A percentile compares a stretch with the other conserved stretches of the same genome.
These are phyloP conservation scores for Dinoponera quadriceps DNA, from an alignment of 1,140 invertebrate species.

Conservation along the genomic window DNA sequence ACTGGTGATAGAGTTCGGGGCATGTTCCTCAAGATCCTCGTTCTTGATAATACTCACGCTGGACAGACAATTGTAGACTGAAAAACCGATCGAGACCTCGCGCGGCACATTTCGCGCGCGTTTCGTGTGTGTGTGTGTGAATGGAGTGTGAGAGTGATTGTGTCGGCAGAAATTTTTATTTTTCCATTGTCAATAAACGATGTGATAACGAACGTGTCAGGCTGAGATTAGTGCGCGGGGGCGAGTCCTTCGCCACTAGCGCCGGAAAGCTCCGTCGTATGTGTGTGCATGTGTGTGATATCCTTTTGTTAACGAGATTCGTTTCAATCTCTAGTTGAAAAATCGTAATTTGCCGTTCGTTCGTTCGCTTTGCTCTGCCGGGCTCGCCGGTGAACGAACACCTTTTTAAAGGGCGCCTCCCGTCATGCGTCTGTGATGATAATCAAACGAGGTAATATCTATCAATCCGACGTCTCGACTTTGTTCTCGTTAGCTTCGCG, in stretches of 20 bases:
- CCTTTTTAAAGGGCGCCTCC: background rate
- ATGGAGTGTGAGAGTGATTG: background rate
- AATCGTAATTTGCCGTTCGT: slow-evolving; percentile 10
- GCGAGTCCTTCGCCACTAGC: background rate
- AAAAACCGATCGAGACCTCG: slow-evolving; percentile 10
- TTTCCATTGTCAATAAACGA: slow-evolving; percentile 31
- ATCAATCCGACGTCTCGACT: background rate
- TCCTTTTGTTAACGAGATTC: slow-evolving; percentile 23
- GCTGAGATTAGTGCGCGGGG: background rate
- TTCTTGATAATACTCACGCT: background rate
- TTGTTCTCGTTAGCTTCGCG: background rate
- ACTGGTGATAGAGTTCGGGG: background rate
- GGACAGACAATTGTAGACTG: slow-evolving; percentile 19
- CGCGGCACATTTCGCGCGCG: background rate
- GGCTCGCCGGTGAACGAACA: background rate
- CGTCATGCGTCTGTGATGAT: background rate
- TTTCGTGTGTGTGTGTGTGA: no score
- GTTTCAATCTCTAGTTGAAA: slow-evolving; percentile 36
- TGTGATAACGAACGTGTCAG: slow-evolving; percentile 46
- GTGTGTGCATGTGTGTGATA: background rate
- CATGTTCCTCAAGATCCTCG: background rate
- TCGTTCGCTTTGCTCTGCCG: background rate
- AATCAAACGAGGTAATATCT: background rate
- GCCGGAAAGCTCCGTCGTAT: background rate
- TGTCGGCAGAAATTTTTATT: slow-evolving; percentile 55